These are phyloP conservation scores for Elanus axillaris DNA, from an alignment of 2,113 vertebrate species.

Conservation along the genomic window DNA sequence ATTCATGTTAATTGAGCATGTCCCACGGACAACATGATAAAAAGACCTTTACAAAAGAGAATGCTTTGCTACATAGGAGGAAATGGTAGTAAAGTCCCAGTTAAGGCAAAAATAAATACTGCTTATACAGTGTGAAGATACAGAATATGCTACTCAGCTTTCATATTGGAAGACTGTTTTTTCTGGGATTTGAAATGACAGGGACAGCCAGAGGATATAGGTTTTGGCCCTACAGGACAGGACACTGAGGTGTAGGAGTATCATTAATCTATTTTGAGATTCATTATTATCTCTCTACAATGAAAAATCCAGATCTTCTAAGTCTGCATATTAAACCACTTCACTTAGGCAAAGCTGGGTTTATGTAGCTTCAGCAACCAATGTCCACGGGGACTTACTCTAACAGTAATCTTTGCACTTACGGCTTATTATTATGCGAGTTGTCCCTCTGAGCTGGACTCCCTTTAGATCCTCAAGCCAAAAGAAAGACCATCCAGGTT, in stretches of 20 bases:
- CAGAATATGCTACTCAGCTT: neutral
- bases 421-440: neutral
- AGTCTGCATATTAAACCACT: neutral
- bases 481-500: neutral
- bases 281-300: neutral
- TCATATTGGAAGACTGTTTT: neutral
- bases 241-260: neutral
- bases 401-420: neutral
- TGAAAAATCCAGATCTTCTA: neutral
- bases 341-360: neutral
- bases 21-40: neutral
- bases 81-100: neutral
- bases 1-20: neutral
- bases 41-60: neutral
- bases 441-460: neutral
- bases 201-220: neutral
- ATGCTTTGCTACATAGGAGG: neutral
- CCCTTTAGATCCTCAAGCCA: neutral
- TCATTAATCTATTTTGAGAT: neutral
- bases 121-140: neutral
- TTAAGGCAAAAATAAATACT: neutral
- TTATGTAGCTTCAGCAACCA: neutral
- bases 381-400: neutral
- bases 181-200: neutral
- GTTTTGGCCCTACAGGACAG: neutral